Percentiles rank a stretch among this genome's conserved stretches.
Evolutionary conservation across 2,113 vertebrate genomes (phyloP).

Genomic region (Marcusenius ussheri): DNA sequence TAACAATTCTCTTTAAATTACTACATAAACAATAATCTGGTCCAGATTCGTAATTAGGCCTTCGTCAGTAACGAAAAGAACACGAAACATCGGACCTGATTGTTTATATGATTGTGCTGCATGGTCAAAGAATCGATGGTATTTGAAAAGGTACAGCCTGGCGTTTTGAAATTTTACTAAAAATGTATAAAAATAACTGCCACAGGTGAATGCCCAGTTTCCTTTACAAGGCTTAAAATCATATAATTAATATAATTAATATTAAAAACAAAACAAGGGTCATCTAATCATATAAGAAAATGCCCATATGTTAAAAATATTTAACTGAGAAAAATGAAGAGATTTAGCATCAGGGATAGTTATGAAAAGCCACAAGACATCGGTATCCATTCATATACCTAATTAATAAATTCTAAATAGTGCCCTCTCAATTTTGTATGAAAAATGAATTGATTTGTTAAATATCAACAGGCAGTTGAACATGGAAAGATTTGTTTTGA

Average conservation of each 20-base stretch:
- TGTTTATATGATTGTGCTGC: neutral
- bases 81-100: neutral
- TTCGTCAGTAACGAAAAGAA: neutral
- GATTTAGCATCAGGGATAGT: neutral
- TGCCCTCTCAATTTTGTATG: neutral
- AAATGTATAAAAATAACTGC: neutral
- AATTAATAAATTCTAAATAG: neutral
- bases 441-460: neutral
- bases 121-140: neutral
- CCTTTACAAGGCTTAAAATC: neutral
- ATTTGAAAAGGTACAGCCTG: neutral
- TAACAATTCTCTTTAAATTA: neutral
- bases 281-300: neutral
- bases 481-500: neutral
- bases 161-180: neutral
- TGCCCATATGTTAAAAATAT: neutral
- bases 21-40: neutral
- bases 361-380: neutral
- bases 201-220: neutral
- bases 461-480: neutral
- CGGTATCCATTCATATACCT: neutral
- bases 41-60: neutral
- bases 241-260: neutral
- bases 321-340: neutral
- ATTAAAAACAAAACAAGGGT: neutral